Conservation (phyloP, 2,888 invertebrate species). For the Aphidoletes aphidimyza region DNA sequence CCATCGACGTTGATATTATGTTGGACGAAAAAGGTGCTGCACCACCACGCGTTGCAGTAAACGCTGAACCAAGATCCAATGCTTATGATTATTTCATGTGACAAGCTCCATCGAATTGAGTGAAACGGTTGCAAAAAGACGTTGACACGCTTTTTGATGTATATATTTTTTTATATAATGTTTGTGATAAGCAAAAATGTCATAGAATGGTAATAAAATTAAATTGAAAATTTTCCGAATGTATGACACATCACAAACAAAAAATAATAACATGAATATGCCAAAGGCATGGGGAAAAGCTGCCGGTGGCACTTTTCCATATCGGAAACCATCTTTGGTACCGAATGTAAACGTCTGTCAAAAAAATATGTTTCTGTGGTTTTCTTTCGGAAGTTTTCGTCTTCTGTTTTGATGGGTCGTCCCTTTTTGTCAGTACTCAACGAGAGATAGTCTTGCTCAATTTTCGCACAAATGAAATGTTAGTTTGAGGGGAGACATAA, state of each 20-base stretch:
- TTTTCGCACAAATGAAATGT: conserved; percentile 2
- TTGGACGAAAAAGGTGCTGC: neutral
- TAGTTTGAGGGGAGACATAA: no score
- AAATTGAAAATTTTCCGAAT: conserved; percentile 30
- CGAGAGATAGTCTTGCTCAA: conserved; percentile 17
- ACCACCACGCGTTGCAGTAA: neutral
- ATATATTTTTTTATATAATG: no score
- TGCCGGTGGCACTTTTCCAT: neutral
- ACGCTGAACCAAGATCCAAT: neutral
- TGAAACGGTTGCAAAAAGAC: neutral
- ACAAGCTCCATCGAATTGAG: neutral
- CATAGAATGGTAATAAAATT: conserved; percentile 21
- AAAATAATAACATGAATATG: no score
- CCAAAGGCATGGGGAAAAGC: conserved; percentile 22
- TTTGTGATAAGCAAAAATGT: conserved; percentile 37
- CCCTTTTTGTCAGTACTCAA: conserved; percentile 7
- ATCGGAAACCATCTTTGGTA: neutral
- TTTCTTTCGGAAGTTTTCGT: neutral
- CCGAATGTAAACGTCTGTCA: neutral
- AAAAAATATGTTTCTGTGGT: conserved; percentile 25
- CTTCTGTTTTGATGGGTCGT: neutral
- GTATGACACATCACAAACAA: no score
- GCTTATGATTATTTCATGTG: conserved; percentile 3
- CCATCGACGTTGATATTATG: neutral
- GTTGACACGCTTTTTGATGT: neutral